Evolutionary conservation across 2,797 vertebrate genomes (phyloP).

Genomic region (Aphelocoma californica): DNA sequence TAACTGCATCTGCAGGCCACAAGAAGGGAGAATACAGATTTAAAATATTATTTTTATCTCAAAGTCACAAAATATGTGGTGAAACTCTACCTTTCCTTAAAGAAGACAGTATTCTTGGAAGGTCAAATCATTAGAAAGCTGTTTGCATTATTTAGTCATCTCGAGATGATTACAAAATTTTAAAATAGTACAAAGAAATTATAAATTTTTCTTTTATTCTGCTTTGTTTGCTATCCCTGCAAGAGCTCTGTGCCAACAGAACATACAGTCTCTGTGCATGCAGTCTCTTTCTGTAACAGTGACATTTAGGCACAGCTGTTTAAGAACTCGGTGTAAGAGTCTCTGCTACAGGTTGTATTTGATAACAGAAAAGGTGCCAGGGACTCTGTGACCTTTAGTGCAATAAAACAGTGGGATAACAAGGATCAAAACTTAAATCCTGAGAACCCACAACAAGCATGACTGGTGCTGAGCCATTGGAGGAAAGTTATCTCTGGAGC

Average conservation of each 20-base stretch:
- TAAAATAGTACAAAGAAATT: background rate
- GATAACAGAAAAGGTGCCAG: background rate
- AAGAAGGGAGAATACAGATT: background rate
- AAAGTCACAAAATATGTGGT: background rate
- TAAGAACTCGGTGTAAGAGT: background rate
- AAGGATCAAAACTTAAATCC: constrained; percentile 37
- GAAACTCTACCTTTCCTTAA: background rate
- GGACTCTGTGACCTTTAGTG: constrained; percentile 49
- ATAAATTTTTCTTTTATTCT: background rate
- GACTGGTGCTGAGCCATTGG: background rate
- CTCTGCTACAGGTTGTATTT: constrained; percentile 13
- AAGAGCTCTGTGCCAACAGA: background rate
- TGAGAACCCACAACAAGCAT: background rate
- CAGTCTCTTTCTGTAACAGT: background rate
- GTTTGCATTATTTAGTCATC: background rate
- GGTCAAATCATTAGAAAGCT: background rate
- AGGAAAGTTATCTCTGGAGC: background rate
- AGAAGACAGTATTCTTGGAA: background rate
- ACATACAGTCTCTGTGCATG: background rate
- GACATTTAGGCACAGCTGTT: constrained; percentile 33
- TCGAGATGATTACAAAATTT: background rate
- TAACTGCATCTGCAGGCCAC: background rate
- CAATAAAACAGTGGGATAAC: constrained; percentile 41
- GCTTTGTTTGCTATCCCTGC: background rate
- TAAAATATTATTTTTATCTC: background rate